phyloP scores from a whole-genome alignment of 2,888 invertebrate genomes.

The Cenopis cana region DNA sequence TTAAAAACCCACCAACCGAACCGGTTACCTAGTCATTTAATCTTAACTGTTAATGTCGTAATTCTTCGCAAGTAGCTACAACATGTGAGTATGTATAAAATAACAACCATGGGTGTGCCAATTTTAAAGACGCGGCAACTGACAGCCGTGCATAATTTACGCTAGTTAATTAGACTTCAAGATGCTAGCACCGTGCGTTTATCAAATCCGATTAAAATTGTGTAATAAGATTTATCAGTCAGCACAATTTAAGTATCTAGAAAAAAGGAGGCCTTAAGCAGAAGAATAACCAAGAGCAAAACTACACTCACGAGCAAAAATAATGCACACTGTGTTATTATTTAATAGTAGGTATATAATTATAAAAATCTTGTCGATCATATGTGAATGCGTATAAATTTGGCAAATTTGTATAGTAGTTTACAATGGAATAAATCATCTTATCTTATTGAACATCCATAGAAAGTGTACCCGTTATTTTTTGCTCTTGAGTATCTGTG shows the following conservation, averaged over 20 bases:
- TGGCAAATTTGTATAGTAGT: no score
- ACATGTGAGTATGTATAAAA: constrained; percentile 17
- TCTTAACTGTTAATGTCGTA: constrained; percentile 16
- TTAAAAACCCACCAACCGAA: constrained; percentile 11
- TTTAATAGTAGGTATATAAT: no score
- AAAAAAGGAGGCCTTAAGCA: background rate
- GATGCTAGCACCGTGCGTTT: constrained; percentile 25
- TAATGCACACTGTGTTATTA: no score
- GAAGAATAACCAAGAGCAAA: no score
- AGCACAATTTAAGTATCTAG: background rate
- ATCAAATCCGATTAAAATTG: constrained; percentile 13
- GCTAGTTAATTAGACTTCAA: constrained; percentile 33
- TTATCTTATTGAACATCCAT: no score
- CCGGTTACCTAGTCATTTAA: constrained; percentile 8
- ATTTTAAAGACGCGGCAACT: constrained; percentile 36
- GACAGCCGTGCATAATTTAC: constrained; percentile 39
- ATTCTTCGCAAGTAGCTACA: constrained; percentile 9
- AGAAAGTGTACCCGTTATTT: no score
- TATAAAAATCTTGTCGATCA: no score
- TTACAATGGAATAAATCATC: no score
- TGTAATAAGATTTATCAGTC: background rate
- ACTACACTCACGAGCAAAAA: no score
- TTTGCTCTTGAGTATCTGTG: no score
- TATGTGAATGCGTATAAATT: no score
- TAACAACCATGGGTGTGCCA: constrained; percentile 37